Base-by-base conservation (phyloP, 2,888 invertebrate species). In the Drosophila kanekoi region DNA sequence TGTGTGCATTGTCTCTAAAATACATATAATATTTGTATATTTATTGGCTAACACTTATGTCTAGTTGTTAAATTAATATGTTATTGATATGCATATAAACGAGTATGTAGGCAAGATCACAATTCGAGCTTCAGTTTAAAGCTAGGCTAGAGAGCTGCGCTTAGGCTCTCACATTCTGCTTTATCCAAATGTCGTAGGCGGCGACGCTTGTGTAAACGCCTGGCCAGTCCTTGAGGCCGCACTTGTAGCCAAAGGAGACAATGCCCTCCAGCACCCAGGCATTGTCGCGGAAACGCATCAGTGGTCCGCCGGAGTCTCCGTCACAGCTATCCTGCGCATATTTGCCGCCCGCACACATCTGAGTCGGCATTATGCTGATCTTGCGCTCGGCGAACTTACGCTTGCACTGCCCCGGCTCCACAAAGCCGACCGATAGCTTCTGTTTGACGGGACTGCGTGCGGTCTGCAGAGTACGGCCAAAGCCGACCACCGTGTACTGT, bases 231-330 rank as follows among this genome's bases (percentile, higher is more conserved):
- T 94, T 94, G 45, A 93, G 93, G 0, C 95, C 96, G 60, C 95
- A 95, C 2, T 94, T 94, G 11, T 93, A 93, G 0, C 96, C 96
- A 72, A 95, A 95, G 1, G 96, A 96, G 0, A 96, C 95, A 0
- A 96, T 92, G 0, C 95, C 96, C 16, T 95, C 93, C 0, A 94
- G 76, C 56, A 94, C 94, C 94, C 94, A 95, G 11, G 93, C 92
- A n/a, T 92, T 91, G 28, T 91, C 92, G 10, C 83, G 92, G 23
- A 87, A 87, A 53, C 91, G 93, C 96, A 96, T 96, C 32, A 96
- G 90, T 0, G 96, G 96, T 3, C 96, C 96, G 3, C 96, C 96
- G 0, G 96, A 96, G 80, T 96, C 96, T 0, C 96, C 96, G 44
- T 93, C 93, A 80, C 96, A 97, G 0, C 96, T 95, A 82, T 96